A percentile compares a stretch with the other conserved stretches of the same genome.
These are phyloP conservation scores for Tetragonula clypearis DNA, from an alignment of 1,140 invertebrate genomes.

Conservation along the genomic window DNA sequence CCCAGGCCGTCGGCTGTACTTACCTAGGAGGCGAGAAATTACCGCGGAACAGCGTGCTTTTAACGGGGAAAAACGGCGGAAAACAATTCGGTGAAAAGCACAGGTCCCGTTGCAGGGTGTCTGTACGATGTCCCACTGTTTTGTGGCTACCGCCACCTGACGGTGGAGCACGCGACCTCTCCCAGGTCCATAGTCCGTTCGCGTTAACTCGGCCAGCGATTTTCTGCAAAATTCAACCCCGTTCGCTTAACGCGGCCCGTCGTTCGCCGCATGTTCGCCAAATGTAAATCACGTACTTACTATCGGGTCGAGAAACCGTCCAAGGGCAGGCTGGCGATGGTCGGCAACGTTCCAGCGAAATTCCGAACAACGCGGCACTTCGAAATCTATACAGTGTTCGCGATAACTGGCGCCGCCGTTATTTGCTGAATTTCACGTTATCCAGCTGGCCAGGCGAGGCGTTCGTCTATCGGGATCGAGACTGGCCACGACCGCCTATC, in stretches of 20 bases:
- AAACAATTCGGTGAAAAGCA: slow-evolving; percentile 73
- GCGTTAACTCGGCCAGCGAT: slow-evolving; percentile 63
- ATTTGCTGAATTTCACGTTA: slow-evolving; percentile 46
- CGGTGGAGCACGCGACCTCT: slow-evolving; percentile 60
- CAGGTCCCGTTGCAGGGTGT: slow-evolving; percentile 79
- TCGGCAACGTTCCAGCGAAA: background rate
- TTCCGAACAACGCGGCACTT: slow-evolving; percentile 60
- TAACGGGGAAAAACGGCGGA: slow-evolving; percentile 68
- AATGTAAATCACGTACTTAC: background rate
- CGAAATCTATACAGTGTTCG: slow-evolving; percentile 60
- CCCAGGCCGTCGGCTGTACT: slow-evolving; percentile 58
- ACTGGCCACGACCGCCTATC: background rate
- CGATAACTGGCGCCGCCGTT: slow-evolving; percentile 63
- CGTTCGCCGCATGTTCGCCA: background rate
- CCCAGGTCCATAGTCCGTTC: slow-evolving; percentile 71
- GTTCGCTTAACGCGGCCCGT: background rate
- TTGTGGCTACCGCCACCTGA: slow-evolving; percentile 74
- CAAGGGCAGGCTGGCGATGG: background rate
- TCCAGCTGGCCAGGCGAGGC: slow-evolving; percentile 11
- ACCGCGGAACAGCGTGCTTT: slow-evolving; percentile 68
- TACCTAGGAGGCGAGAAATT: slow-evolving; percentile 76
- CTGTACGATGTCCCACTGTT: slow-evolving; percentile 76
- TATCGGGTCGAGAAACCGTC: background rate
- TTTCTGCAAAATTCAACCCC: slow-evolving; percentile 59
- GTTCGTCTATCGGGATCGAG: slow-evolving; percentile 16